Base-by-base conservation (phyloP, 2,797 vertebrate genomes). In the Caiman crocodilus region DNA sequence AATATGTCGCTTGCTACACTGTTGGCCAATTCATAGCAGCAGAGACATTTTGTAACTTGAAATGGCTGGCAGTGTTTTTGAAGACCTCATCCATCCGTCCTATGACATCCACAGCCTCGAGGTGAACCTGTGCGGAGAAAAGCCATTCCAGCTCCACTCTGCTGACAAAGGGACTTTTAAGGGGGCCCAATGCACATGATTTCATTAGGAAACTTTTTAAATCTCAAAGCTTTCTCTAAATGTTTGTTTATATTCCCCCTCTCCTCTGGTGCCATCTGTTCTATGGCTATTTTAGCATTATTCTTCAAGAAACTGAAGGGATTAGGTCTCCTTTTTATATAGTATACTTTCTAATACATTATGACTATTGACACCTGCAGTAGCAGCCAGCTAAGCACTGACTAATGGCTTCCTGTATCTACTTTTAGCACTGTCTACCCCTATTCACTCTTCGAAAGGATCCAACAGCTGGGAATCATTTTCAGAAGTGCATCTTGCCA, bases 401-500 rank as follows among this genome's bases (percentile, higher is more conserved):
- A 77, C 89, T 87, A 64, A 84, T 59, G 28, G 84, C 76, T 95
- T 94, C 95, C 94, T 76, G 76, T 11, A 14, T 92, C 93, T 84
- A 81, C 93, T 94, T 93, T 95, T 73, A 90, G 90, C 80, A 59
- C 91, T 85, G 79, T 94, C 85, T 85, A 88, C 88, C 56, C 76
- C 65, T 89, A 26, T 80, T 92, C 69, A 21, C 83, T 84, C 69
- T 86, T 88, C 92, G 82, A 77, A 88, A 92, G 87, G 67, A 82
- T 84, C 76, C 94, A 82, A 78, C 93, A 90, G 92, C 96, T 96
- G 87, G 97, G 96, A 97, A 92, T 92, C 9, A 35, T 94, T 97
- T 96, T 95, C 94, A 94, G 96, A 88, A 50, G 18, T 2, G 25
- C 61, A 23, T 90, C 82, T 93, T 91, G 96, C 96, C 96, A 96